phyloP scores from a whole-genome alignment of 2,888 invertebrate species.

The Drosophila paucipuncta region DNA sequence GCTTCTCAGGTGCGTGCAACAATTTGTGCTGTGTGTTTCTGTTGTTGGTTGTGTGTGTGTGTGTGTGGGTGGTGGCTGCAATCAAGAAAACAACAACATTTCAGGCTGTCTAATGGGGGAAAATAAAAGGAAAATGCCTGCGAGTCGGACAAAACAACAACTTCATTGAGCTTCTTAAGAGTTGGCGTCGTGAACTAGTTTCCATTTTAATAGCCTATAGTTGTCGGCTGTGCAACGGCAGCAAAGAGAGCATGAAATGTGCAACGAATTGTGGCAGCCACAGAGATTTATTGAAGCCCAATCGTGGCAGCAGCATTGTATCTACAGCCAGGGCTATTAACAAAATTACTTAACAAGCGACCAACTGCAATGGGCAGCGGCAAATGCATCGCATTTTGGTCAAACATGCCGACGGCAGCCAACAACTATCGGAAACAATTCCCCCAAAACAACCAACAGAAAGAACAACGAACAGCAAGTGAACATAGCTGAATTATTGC shows the following conservation, averaged over 20 bases:
- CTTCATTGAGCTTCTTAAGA: conserved; percentile 66
- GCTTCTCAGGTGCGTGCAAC: conserved; percentile 66
- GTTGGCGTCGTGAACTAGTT: conserved; percentile 67
- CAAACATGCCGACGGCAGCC: conserved; percentile 34
- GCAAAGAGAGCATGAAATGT: conserved; percentile 80
- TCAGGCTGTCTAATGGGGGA: neutral
- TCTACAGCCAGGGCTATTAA: conserved; percentile 65
- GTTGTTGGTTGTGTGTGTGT: conserved; percentile 21
- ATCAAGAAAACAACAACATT: neutral
- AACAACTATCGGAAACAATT: conserved; percentile 30
- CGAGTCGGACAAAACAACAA: conserved; percentile 37
- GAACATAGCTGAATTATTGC: conserved; percentile 70
- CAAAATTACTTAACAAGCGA: conserved; percentile 79
- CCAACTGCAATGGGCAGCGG: conserved; percentile 69
- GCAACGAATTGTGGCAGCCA: conserved; percentile 79
- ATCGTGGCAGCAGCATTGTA: conserved; percentile 10
- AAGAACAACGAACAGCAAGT: conserved; percentile 18
- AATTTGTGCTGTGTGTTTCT: conserved; percentile 49
- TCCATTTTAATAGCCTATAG: conserved; percentile 68
- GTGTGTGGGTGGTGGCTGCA: conserved; percentile 38
- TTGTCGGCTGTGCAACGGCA: conserved; percentile 26
- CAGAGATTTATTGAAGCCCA: conserved; percentile 77
- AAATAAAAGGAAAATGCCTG: conserved; percentile 15
- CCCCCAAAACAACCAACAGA: conserved; percentile 22
- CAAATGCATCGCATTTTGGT: conserved; percentile 59